These are phyloP conservation scores for Hartigia nigra DNA, from an alignment of 2,888 invertebrate species.

Conservation along the genomic window DNA sequence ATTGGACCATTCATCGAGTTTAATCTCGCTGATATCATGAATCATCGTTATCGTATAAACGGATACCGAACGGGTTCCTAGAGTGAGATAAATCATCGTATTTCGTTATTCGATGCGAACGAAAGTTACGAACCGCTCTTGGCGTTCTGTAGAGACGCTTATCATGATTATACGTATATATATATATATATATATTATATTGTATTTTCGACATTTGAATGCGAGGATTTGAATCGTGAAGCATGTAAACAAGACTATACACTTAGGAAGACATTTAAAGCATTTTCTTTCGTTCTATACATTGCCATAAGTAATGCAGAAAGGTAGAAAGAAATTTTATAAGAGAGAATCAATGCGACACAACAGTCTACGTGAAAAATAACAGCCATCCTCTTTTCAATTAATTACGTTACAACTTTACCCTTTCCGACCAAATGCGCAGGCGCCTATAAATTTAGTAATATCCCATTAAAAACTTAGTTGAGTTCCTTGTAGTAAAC, in stretches of 20 bases:
- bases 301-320: neutral
- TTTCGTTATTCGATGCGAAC: neutral
- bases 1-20: slow-evolving; percentile 4
- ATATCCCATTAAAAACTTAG: neutral
- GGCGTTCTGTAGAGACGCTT: neutral
- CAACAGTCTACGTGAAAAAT: neutral
- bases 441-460: neutral
- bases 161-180: neutral
- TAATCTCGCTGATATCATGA: slow-evolving; percentile 3
- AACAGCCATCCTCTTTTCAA: neutral
- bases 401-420: neutral
- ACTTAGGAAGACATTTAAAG: neutral
- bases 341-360: neutral
- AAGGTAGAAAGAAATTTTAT: neutral
- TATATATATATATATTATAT: neutral
- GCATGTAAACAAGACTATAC: neutral
- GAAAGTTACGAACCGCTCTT: neutral
- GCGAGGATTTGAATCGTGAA: neutral
- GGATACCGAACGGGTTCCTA: neutral
- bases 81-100: neutral
- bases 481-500: neutral
- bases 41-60: slow-evolving; percentile 7
- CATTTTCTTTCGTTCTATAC: neutral
- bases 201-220: neutral
- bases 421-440: neutral